A percentile compares a stretch with the other conserved stretches of the same genome.
Evolutionary conservation across 2,888 invertebrate genomes (phyloP).

Genomic region (Halictus ligatus): DNA sequence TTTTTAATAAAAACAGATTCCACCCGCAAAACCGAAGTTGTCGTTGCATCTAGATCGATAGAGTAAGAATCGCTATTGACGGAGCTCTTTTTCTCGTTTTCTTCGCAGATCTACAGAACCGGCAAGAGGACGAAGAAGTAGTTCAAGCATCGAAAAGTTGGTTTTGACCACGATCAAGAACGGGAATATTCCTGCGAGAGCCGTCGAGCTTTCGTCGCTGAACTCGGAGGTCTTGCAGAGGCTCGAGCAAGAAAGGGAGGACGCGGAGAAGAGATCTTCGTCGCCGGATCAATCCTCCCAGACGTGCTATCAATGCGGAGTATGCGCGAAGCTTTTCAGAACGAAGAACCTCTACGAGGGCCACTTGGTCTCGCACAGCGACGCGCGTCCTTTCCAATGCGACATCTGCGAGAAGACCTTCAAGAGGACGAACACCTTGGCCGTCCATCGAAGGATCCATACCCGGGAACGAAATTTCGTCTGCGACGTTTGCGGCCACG

Average conservation of each 20-base stretch:
- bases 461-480: slow-evolving; percentile 78
- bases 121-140: slow-evolving; percentile 7
- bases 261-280: background rate
- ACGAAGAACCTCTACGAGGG: slow-evolving; percentile 78
- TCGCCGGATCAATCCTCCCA: slow-evolving; percentile 4
- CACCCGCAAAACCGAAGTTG: slow-evolving; percentile 36
- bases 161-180: background rate
- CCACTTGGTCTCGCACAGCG: slow-evolving; percentile 78
- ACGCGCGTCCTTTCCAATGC: slow-evolving; percentile 77
- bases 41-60: slow-evolving; percentile 38
- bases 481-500: slow-evolving; percentile 80
- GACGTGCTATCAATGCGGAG: slow-evolving; percentile 71
- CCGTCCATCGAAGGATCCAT: slow-evolving; percentile 79
- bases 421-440: slow-evolving; percentile 78
- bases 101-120: slow-evolving; percentile 64
- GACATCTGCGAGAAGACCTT: slow-evolving; percentile 79
- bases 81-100: slow-evolving; percentile 66
- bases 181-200: background rate
- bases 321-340: slow-evolving; percentile 75
- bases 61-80: slow-evolving; percentile 50
- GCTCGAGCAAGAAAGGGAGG: background rate
- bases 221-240: background rate
- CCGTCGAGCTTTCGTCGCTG: background rate
- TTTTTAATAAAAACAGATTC: slow-evolving; percentile 52
- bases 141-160: slow-evolving; percentile 33